Evolutionary conservation across 2,888 invertebrate species (phyloP), one percentile per base, ranked within the genome.

Genomic region (Orchestes rusci): DNA sequence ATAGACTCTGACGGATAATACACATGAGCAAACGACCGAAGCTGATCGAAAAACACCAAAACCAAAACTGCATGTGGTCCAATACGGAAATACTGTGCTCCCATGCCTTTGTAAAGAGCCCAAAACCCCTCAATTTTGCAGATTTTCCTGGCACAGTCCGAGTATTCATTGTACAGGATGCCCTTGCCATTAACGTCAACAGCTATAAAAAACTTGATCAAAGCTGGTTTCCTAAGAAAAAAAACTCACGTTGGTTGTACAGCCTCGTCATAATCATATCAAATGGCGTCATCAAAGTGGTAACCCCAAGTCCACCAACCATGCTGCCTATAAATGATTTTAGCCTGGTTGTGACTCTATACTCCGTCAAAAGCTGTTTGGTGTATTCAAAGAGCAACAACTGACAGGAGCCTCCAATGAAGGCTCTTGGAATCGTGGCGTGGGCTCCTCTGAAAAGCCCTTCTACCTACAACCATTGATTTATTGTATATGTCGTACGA

Each of bases 61-160:
- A 87, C 82, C 1, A 95, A 66, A 1, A 93, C 83, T 0, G 91
- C 87, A 63, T 95, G 94, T 0, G 94, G 94, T 0, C 91, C 94
- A 28, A 93, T 75, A 48, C 95, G 73, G 43, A 93, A 68, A 70
- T 92, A 92, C 59, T 86, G 87, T 0, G 93, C 89, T 33, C 84
- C 82, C 51, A 90, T 79, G 3, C 92, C 95, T 70, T 95, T 95
- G 69, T 92, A 95, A 57, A 94, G 78, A 0, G 92, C 91, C 36
- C 72, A 66, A 1, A 86, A 40, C 0, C 92, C 90, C 73, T 92
- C 92, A 2, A 75, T 77, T 60, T 68, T 73, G 56, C 80, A 79
- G 47, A 86, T 87, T 69, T 91, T 90, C 2, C 70, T 55, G 19
- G 86, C 73, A 59, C 90, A 90, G 65, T 92, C 89, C 1, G 78